A percentile compares a stretch with the other conserved stretches of the same genome.
phyloP scores from a whole-genome alignment of 1,140 invertebrate genomes.

The Pachyrhynchus sulphureomaculatus region DNA sequence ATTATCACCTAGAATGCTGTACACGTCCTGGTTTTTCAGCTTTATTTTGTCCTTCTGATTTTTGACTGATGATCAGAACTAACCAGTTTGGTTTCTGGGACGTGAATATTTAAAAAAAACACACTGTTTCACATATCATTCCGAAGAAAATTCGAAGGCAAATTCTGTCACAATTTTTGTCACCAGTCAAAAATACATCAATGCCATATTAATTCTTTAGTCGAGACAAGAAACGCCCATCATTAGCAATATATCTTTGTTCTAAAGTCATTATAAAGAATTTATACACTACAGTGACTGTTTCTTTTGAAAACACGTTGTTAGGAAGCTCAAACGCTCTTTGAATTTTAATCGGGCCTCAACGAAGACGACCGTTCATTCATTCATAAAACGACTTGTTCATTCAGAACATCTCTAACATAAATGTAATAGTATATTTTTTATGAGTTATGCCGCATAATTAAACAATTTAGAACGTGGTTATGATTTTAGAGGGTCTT shows the following conservation, averaged over 20 bases:
- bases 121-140: no score
- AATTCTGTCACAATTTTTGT: no score
- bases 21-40: no score
- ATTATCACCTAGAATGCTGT: no score
- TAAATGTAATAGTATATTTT: slow-evolving; percentile 25
- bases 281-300: slow-evolving; percentile 22
- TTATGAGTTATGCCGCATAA: slow-evolving; percentile 18
- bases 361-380: slow-evolving; percentile 6
- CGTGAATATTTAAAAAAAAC: no score
- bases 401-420: slow-evolving; percentile 19
- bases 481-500: not conserved
- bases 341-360: slow-evolving; percentile 25
- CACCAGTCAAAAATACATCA: no score
- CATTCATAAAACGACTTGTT: slow-evolving; percentile 6
- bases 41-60: no score
- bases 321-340: slow-evolving; percentile 24
- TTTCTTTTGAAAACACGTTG: slow-evolving; percentile 29
- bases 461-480: slow-evolving; percentile 20
- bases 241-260: not conserved
- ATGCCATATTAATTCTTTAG: no score
- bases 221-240: not conserved
- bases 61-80: no score
- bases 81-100: no score
- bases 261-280: slow-evolving; percentile 28
- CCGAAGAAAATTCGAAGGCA: no score